Conservation (phyloP, 2,888 invertebrate species). For the Oscheius myriophilus region DNA sequence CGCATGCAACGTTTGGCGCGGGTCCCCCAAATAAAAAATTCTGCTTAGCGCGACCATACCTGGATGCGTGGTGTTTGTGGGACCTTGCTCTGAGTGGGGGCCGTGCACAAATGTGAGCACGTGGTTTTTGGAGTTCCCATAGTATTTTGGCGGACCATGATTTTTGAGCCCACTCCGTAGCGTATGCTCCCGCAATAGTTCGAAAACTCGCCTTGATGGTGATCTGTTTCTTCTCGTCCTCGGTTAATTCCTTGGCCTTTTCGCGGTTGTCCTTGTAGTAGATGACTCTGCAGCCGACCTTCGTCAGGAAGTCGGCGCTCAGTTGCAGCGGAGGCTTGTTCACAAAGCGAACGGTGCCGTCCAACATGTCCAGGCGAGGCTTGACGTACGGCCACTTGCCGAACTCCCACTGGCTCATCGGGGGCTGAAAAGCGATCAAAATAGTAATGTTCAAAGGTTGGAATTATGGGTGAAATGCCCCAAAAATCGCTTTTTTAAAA, state of each 20-base stretch:
- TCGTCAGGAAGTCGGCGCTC: conserved; percentile 22
- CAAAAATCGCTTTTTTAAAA: conserved; percentile 3
- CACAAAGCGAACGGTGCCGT: conserved; percentile 33
- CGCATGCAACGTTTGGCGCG: too few species aligned
- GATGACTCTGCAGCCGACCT: conserved; percentile 38
- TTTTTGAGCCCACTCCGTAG: too few species aligned
- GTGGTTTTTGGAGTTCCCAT: too few species aligned
- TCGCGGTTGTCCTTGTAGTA: conserved; percentile 56
- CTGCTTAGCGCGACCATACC: too few species aligned
- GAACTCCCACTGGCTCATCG: conserved; percentile 35
- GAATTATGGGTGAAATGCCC: neutral
- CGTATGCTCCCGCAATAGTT: too few species aligned
- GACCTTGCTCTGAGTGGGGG: too few species aligned
- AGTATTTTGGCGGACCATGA: too few species aligned
- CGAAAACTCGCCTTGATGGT: conserved; percentile 45
- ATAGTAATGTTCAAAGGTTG: neutral
- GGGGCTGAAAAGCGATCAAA: conserved; percentile 7
- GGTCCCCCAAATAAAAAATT: too few species aligned
- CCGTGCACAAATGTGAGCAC: too few species aligned
- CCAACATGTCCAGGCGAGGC: conserved; percentile 47
- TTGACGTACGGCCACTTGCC: conserved; percentile 51
- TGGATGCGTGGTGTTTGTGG: too few species aligned
- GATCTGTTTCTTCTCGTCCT: conserved; percentile 61
- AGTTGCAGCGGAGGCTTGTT: conserved; percentile 13
- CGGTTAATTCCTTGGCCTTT: conserved; percentile 46